Evolutionary conservation across 1,140 invertebrate species (phyloP), one percentile per base, ranked within the genome.

Genomic region (Drosophila micromelanica): DNA sequence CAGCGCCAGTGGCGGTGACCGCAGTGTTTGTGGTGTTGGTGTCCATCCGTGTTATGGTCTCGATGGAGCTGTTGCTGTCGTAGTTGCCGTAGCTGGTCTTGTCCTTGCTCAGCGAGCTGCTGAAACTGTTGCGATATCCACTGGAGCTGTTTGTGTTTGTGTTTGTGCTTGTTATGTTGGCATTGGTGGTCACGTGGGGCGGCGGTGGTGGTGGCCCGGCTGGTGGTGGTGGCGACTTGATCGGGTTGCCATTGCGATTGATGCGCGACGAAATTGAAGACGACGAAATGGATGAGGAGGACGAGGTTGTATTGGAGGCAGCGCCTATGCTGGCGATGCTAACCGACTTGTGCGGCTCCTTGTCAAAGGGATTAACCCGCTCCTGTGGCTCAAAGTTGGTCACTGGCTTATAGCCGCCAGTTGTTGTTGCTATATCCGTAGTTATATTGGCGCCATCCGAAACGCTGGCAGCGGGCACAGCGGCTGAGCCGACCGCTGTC

Each of bases 331-430:
- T 91, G 45, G 64, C 67, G 40, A 64, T 76, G 55, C 84, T 90
- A 11, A 61, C 60, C 11, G 79, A 73, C 54, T 87, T 89, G 57
- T 77, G 76, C 6, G 84, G 67, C 56, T 89, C 91, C 76, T 92
- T 92, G 67, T 92, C 91, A 20, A 92, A 92, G 37, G 91, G 91
- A 78, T 92, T 92, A 6, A 92, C 80, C 15, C 91, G 73, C 51
- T 92, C 91, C 43, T 92, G 90, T 51, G 90, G 91, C 70, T 92
- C 91, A 70, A 92, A 91, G 40, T 92, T 92, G 57, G 91, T 92
- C 15, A 92, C 90, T 68, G 91, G 91, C 64, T 90, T 80, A 32
- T 92, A 91, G 45, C 52, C 74, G 43, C 48, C 63, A 17, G 42
- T 38, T 38, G 48, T 38, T 38, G 48, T 57, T 9, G 45, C 49